Evolutionary conservation across 2,113 vertebrate genomes (phyloP), one percentile per base, ranked within the genome.

Genomic region (Theristicus caerulescens): DNA sequence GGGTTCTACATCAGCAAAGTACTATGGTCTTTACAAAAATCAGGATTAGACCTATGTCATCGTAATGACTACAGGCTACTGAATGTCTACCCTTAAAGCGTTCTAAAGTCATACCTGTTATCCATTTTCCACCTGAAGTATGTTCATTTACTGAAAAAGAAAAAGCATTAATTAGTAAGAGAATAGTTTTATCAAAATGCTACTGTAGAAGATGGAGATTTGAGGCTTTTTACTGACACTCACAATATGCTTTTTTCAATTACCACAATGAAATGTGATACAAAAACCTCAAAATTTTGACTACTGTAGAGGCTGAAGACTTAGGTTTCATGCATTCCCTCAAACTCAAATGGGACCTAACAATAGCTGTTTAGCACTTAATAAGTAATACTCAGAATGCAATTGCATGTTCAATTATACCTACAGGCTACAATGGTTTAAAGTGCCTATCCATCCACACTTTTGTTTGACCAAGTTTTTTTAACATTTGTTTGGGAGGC

Each of bases 81-180:
- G 11, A 66, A 79, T 6, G 13, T 29, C 38, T 26, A 34, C 42
- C 27, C 16, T 79, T 72, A 82, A 72, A 54, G 49, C 19, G 42
- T 65, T 95, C 32, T 15, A 0, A 76, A 90, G 26, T n/a, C 93
- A n/a, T 94, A 97, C 96, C 95, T 96, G 94, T 61, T 26, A n/a
- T 20, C 57, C 2, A 2, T 54, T 49, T 82, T 57, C 73, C 84
- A 85, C 16, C 36, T 3, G 13, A 85, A 65, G 47, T 22, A 72
- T 4, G 44, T 26, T 93, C 74, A 93, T 89, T 97, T 91, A 97
- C 96, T 97, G 71, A 77, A 96, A 96, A 87, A 89, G 2, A 93
- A 64, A 85, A 90, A 61, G 47, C 13, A 84, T 31, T 55, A 19
- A 44, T 95, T 66, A 74, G 1, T 57, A 74, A 70, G 29, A 86